Evolutionary conservation across 2,113 vertebrate genomes (phyloP).

Genomic region (Aegotheles bennettii): DNA sequence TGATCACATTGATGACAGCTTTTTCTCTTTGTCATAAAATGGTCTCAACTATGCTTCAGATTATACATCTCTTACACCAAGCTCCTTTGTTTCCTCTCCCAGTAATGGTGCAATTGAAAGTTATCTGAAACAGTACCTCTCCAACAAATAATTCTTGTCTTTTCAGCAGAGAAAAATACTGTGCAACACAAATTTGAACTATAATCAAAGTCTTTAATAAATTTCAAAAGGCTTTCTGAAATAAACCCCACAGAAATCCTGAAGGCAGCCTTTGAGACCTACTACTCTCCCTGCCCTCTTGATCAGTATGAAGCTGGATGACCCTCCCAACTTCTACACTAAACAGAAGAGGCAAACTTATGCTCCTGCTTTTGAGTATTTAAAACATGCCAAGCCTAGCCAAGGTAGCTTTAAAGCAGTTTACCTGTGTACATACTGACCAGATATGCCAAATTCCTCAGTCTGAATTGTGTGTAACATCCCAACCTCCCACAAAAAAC

Average conservation of each 20-base stretch:
- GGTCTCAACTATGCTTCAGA: not conserved
- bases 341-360: not conserved
- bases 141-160: not conserved
- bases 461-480: not conserved
- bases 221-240: not conserved
- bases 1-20: not conserved
- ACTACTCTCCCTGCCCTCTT: not conserved
- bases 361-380: not conserved
- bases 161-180: not conserved
- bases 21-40: not conserved
- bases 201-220: not conserved
- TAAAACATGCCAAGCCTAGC: rapidly evolving
- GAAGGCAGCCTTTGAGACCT: not conserved
- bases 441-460: not conserved
- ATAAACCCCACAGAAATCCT: not conserved
- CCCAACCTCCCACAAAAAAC: not conserved
- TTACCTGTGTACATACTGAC: not conserved
- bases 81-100: not conserved
- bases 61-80: not conserved
- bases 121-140: not conserved
- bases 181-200: not conserved
- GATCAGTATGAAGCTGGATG: not conserved
- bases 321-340: not conserved
- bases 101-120: not conserved
- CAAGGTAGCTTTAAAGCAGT: not conserved